Evolutionary conservation across 2,113 vertebrate genomes (phyloP).

Genomic region (Larimichthys crocea): DNA sequence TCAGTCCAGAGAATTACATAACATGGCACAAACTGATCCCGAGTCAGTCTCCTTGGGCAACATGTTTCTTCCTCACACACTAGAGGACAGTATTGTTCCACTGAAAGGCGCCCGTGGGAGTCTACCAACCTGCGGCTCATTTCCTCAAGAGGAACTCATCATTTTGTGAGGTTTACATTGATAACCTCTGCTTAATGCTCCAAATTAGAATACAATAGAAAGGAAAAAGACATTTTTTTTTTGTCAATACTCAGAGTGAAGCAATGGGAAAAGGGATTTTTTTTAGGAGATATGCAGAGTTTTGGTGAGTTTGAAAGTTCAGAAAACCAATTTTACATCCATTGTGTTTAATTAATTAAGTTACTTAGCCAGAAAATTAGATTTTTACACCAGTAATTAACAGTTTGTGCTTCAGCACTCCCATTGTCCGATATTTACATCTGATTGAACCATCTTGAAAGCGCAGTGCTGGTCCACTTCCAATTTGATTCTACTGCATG

Average conservation of each 20-base stretch:
- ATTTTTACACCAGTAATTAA: slow-evolving; percentile 48
- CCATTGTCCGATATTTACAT: slow-evolving; percentile 30
- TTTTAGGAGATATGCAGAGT: neutral
- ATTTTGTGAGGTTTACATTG: neutral
- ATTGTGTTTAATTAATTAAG: slow-evolving; percentile 53
- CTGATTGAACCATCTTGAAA: slow-evolving; percentile 27
- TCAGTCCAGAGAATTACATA: neutral
- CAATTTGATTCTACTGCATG: neutral
- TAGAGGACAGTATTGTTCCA: slow-evolving; percentile 66
- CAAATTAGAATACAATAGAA: slow-evolving; percentile 6
- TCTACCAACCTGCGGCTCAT: slow-evolving; percentile 8
- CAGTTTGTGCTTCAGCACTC: slow-evolving; percentile 33
- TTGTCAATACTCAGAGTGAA: neutral
- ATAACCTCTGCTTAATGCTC: neutral
- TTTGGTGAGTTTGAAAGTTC: slow-evolving; percentile 29
- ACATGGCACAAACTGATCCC: slow-evolving; percentile 3
- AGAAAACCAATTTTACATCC: slow-evolving; percentile 38
- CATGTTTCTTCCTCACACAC: slow-evolving; percentile 26
- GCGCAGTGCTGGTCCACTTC: neutral
- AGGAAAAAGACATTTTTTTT: neutral
- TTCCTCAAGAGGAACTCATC: slow-evolving; percentile 1
- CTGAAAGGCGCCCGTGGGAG: neutral
- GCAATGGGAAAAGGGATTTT: neutral
- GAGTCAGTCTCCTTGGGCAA: neutral
- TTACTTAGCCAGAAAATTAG: slow-evolving; percentile 52